phyloP scores from a whole-genome alignment of 2,888 invertebrate species.

The Entomobrya proxima region DNA sequence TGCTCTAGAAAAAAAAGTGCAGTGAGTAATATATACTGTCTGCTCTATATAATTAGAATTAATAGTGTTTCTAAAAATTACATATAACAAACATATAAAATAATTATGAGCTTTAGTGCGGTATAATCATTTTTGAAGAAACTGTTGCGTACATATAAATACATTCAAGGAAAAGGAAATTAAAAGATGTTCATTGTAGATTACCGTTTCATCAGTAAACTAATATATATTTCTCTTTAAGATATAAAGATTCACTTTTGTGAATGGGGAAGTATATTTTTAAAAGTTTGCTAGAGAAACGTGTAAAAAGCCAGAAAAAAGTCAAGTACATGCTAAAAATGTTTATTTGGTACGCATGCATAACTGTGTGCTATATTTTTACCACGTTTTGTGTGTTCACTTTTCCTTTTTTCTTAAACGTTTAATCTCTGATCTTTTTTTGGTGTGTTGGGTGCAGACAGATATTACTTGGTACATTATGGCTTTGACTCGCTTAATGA shows the following conservation, averaged over 20 bases:
- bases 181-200: constrained; percentile 51
- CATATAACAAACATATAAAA: background rate
- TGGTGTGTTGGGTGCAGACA: background rate
- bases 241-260: constrained; percentile 17
- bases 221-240: constrained; percentile 4
- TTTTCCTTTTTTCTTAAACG: too few relatives aligned
- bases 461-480: background rate
- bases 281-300: too few relatives aligned
- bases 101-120: background rate
- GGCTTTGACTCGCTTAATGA: constrained; percentile 22
- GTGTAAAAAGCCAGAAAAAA: too few relatives aligned
- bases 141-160: background rate
- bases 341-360: too few relatives aligned
- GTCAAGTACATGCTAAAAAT: too few relatives aligned
- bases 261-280: too few relatives aligned
- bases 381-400: too few relatives aligned
- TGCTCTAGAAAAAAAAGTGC: constrained; percentile 28
- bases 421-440: background rate
- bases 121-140: background rate
- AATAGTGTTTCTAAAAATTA: constrained; percentile 41
- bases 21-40: background rate
- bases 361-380: too few relatives aligned
- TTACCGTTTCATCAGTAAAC: background rate
- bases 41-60: constrained; percentile 44
- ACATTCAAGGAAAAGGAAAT: constrained; percentile 66